Percentiles rank a stretch among this genome's conserved stretches.
Evolutionary conservation across 1,140 invertebrate species (phyloP).

Genomic region (Cotesia typhae): DNA sequence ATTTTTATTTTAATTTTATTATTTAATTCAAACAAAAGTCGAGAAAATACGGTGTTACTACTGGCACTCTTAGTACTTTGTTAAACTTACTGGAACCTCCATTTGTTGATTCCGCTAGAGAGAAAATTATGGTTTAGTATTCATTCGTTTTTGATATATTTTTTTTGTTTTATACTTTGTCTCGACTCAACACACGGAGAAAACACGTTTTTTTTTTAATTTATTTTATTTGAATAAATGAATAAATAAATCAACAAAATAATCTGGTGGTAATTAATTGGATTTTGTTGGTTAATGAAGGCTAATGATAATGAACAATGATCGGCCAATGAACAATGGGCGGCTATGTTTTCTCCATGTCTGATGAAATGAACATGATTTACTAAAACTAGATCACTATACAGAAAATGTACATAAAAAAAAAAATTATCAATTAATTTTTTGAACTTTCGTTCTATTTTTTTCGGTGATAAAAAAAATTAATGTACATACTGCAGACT

Average conservation of each 20-base stretch:
- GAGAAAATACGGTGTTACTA: constrained; percentile 45
- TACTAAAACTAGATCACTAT: neutral
- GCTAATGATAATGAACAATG: neutral
- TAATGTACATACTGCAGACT: too few species aligned
- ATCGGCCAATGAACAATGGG: constrained; percentile 3
- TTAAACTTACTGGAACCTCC: constrained; percentile 86
- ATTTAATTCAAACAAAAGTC: constrained; percentile 19
- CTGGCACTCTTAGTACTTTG: constrained; percentile 58
- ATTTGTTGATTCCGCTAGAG: constrained; percentile 80
- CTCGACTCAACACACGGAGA: constrained; percentile 43
- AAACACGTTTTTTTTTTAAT: constrained; percentile 48
- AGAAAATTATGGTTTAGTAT: constrained; percentile 37
- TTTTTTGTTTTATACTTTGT: too few species aligned
- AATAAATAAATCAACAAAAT: neutral
- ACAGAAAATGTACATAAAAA: too few species aligned
- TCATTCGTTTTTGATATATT: neutral
- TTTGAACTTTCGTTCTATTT: too few species aligned
- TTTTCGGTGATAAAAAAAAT: too few species aligned
- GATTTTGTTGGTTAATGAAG: neutral
- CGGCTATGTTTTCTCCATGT: constrained; percentile 27
- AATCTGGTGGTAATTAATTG: neutral
- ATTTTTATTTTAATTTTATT: too few species aligned
- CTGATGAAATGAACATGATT: constrained; percentile 15
- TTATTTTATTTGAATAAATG: neutral
- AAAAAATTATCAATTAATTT: too few species aligned